These are phyloP conservation scores for Brachionus paranguensis DNA, from an alignment of 1,140 invertebrate genomes.

Conservation along the genomic window DNA sequence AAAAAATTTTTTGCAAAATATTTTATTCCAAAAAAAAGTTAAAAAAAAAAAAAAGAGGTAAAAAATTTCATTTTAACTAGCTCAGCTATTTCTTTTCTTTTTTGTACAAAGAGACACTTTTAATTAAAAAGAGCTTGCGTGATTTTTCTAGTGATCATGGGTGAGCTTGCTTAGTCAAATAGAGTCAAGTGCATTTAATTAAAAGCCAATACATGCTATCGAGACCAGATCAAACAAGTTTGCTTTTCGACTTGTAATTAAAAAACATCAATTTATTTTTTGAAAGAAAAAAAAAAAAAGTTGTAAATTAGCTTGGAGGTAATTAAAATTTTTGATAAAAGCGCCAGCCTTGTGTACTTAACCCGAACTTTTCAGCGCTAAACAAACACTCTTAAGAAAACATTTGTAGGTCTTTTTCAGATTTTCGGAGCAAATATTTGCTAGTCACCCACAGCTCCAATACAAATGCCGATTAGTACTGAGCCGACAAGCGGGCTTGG, in stretches of 20 bases:
- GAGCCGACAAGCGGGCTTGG: no score
- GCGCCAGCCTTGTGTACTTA: not conserved
- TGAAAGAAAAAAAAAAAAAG: not conserved
- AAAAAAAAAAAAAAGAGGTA: no score
- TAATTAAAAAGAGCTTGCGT: not conserved
- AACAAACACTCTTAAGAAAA: not conserved
- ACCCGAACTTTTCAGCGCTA: not conserved
- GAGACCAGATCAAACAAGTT: not conserved
- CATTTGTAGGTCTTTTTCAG: not conserved
- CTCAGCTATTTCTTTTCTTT: no score
- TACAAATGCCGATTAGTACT: not conserved
- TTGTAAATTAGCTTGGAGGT: not conserved
- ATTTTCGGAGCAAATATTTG: not conserved
- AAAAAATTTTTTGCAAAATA: no score
- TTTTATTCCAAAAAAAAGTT: no score
- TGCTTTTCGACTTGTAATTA: not conserved
- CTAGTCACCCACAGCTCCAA: not conserved
- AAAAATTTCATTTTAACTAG: no score
- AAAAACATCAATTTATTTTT: not conserved
- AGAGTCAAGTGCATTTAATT: not conserved
- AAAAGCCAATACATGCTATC: conserved; percentile 2
- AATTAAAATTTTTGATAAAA: not conserved
- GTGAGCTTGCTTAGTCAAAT: not conserved
- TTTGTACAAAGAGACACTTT: not conserved
- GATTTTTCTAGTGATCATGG: not conserved